These are phyloP conservation scores for Oceanodroma leucorhoa DNA, from an alignment of 2,797 vertebrate genomes.

Conservation along the genomic window DNA sequence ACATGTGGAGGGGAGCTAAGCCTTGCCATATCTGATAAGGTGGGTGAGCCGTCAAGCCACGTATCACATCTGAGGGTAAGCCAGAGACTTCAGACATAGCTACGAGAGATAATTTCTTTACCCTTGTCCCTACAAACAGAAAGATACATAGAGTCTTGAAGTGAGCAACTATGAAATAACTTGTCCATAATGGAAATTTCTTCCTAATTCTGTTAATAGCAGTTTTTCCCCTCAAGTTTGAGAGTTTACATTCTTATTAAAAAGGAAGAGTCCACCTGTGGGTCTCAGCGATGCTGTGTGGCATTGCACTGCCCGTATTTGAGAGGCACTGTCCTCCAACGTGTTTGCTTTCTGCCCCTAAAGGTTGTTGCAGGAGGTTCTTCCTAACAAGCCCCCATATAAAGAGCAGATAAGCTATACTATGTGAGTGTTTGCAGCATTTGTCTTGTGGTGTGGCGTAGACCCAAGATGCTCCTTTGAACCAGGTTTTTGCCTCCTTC, in stretches of 20 bases:
- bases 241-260: neutral
- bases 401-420: neutral
- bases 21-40: neutral
- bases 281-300: neutral
- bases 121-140: neutral
- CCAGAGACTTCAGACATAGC: neutral
- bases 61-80: neutral
- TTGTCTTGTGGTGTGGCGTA: neutral
- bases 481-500: neutral
- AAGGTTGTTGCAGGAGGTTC: neutral
- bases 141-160: neutral
- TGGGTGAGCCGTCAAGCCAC: neutral
- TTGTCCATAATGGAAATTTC: neutral
- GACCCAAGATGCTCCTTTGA: neutral
- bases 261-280: neutral
- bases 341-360: neutral
- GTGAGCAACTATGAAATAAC: neutral
- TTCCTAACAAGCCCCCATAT: neutral
- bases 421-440: neutral
- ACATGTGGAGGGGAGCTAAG: neutral
- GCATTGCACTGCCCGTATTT: neutral
- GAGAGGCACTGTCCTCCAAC: neutral
- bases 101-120: neutral
- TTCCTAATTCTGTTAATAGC: neutral
- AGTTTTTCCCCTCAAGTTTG: neutral